phyloP scores from a whole-genome alignment of 53 echinoderm and acorn worm species.

The Holothuria scabra region DNA sequence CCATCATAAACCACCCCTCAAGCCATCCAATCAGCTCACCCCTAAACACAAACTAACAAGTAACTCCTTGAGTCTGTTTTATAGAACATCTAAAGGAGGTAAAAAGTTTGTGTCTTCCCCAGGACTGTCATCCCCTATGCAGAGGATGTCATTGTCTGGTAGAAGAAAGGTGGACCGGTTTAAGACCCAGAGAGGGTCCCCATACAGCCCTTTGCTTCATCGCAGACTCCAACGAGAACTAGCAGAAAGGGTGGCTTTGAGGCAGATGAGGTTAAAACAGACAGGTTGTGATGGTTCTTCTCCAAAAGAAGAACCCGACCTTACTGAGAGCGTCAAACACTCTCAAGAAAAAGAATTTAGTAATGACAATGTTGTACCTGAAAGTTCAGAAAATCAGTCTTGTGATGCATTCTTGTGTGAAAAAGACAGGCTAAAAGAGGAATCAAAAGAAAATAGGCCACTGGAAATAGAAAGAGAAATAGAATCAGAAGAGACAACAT shows the following conservation, averaged over 20 bases:
- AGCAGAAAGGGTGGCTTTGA: not conserved
- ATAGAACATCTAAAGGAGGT: constrained; percentile 25
- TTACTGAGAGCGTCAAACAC: too few species aligned
- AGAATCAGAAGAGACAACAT: too few species aligned
- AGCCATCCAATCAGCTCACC: not conserved
- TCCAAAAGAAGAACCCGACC: too few species aligned
- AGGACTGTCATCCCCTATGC: constrained; percentile 33
- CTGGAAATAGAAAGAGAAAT: too few species aligned
- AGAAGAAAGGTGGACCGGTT: constrained; percentile 2
- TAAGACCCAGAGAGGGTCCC: constrained; percentile 1
- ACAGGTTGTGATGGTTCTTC: too few species aligned
- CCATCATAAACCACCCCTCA: not conserved
- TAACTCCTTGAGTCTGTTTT: not conserved
- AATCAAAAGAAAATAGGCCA: too few species aligned
- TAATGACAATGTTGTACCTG: too few species aligned
- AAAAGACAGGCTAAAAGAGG: too few species aligned
- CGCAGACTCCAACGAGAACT: constrained; percentile 29
- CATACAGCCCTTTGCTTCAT: constrained; percentile 10
- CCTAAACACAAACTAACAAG: not conserved
- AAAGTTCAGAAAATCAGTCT: too few species aligned
- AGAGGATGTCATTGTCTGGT: not conserved
- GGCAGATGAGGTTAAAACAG: not conserved
- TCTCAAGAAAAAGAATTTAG: too few species aligned
- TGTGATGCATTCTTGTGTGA: too few species aligned
- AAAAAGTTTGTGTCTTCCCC: constrained; percentile 28